Conservation (phyloP, 2,797 vertebrate genomes). For the Crocodylus rhombifer region DNA sequence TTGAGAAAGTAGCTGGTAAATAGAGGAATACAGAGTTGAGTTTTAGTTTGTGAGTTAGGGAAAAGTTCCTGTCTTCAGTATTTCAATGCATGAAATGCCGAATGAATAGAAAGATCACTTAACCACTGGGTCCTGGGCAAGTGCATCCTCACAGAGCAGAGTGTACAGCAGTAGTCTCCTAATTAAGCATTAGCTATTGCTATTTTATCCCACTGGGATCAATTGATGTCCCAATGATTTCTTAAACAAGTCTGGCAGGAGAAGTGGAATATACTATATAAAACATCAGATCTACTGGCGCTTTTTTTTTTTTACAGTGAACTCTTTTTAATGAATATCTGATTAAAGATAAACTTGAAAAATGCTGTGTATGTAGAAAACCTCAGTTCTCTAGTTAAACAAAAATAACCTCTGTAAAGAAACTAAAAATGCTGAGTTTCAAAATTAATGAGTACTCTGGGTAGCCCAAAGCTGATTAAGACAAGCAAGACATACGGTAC, state of each 20-base stretch:
- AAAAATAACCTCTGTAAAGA: background rate
- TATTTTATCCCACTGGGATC: background rate
- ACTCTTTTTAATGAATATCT: background rate
- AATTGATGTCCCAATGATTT: background rate
- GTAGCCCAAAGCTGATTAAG: background rate
- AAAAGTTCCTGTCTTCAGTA: background rate
- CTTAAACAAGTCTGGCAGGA: background rate
- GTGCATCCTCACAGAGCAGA: too few species aligned
- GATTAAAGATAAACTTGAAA: background rate
- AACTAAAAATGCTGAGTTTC: background rate
- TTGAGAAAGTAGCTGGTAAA: background rate
- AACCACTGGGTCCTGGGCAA: background rate
- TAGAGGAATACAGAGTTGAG: background rate
- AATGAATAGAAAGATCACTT: accelerated
- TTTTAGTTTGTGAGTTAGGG: background rate
- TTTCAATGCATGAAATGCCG: background rate
- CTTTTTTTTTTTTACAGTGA: background rate
- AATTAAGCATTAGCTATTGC: background rate
- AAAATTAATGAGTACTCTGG: background rate
- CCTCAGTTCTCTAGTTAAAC: background rate
- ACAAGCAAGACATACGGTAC: background rate
- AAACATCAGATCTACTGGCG: background rate
- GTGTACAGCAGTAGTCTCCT: background rate
- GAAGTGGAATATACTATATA: background rate
- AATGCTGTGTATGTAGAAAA: accelerated